Evolutionary conservation across 2,113 vertebrate species (phyloP).

Genomic region (Phalacrocorax brasilianus): DNA sequence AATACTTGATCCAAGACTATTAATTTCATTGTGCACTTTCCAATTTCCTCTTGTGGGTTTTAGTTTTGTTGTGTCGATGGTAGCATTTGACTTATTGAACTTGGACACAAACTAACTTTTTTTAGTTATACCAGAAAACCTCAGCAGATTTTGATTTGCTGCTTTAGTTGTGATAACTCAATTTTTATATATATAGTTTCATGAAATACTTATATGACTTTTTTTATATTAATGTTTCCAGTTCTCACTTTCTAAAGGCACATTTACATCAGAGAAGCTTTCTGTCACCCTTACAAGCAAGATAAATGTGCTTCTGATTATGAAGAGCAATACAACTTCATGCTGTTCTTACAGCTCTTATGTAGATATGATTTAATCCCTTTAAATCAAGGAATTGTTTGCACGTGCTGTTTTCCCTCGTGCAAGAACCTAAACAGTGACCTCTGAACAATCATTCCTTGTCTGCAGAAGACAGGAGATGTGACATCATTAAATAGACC

Average conservation of each 20-base stretch:
- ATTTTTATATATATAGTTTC: slow-evolving; percentile 77
- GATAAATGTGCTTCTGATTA: background rate
- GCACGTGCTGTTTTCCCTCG: background rate
- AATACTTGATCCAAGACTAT: slow-evolving; percentile 81
- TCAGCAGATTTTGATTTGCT: slow-evolving; percentile 83
- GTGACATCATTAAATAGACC: slow-evolving; percentile 18
- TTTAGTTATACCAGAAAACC: slow-evolving; percentile 78
- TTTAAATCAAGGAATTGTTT: background rate
- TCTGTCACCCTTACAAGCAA: slow-evolving; percentile 35
- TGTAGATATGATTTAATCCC: background rate
- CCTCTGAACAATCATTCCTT: slow-evolving; percentile 39
- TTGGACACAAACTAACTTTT: slow-evolving; percentile 75
- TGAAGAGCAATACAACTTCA: background rate
- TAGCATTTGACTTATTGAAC: slow-evolving; percentile 75
- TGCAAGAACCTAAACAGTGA: slow-evolving; percentile 5
- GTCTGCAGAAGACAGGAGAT: background rate
- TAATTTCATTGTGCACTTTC: slow-evolving; percentile 83
- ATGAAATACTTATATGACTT: slow-evolving; percentile 73
- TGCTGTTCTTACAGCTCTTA: background rate
- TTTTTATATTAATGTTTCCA: slow-evolving; percentile 71
- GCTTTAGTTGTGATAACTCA: slow-evolving; percentile 79
- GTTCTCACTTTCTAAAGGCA: slow-evolving; percentile 74
- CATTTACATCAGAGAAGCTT: slow-evolving; percentile 68
- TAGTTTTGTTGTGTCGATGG: slow-evolving; percentile 75
- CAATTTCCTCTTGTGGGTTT: slow-evolving; percentile 75